Evolutionary conservation across 2,888 invertebrate species (phyloP).

Genomic region (Lapara coniferarum): DNA sequence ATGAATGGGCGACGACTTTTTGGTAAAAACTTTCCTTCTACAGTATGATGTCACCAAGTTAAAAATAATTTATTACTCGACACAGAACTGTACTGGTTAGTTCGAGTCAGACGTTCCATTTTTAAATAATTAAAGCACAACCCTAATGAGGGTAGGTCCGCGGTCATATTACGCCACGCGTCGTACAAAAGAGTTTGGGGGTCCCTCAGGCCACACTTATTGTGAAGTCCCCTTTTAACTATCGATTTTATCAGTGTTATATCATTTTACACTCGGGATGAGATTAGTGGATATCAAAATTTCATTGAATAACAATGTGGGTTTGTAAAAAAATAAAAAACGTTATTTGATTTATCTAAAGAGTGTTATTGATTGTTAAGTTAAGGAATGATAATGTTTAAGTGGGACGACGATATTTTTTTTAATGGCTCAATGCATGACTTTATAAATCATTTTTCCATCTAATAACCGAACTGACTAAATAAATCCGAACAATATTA

Average conservation of each 20-base stretch:
- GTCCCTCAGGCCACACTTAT: slow-evolving; percentile 57
- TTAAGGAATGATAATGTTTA: no score
- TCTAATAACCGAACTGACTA: neutral
- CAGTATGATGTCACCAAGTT: no score
- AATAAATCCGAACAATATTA: neutral
- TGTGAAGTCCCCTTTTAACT: slow-evolving; percentile 65
- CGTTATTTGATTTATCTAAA: neutral
- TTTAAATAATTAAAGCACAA: slow-evolving; percentile 59
- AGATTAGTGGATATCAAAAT: slow-evolving; percentile 28
- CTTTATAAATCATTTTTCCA: neutral
- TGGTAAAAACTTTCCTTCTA: no score
- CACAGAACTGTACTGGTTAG: no score
- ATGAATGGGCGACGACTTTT: no score
- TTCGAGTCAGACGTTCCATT: neutral
- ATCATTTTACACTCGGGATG: slow-evolving; percentile 64
- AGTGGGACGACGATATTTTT: no score
- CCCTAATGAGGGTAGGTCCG: slow-evolving; percentile 66
- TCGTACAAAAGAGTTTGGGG: slow-evolving; percentile 58
- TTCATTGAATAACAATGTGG: slow-evolving; percentile 19
- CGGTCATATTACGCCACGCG: slow-evolving; percentile 73
- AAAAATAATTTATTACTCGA: neutral
- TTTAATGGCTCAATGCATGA: no score
- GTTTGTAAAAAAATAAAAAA: slow-evolving; percentile 8
- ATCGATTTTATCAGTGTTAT: slow-evolving; percentile 69
- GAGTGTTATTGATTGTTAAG: neutral